phyloP scores from a whole-genome alignment of 1,140 invertebrate genomes.

The Maniola jurtina region DNA sequence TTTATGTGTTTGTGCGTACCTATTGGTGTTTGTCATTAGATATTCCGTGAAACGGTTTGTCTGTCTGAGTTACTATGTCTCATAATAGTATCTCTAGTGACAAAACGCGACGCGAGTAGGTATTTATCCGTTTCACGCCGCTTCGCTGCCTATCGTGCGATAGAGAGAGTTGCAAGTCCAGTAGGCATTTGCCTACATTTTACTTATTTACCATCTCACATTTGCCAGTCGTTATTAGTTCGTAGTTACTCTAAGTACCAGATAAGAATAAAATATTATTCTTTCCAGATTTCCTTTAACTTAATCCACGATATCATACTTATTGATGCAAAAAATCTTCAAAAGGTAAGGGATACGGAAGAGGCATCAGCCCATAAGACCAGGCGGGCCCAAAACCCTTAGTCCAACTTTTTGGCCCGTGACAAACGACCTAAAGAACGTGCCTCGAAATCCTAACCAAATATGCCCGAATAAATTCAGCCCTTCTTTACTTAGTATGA shows the following conservation, averaged over 20 bases:
- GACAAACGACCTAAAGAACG: conserved; percentile 18
- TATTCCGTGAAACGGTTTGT: neutral
- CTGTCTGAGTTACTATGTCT: neutral
- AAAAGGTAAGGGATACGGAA: neutral
- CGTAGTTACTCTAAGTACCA: too few species aligned
- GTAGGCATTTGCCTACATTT: too few species aligned
- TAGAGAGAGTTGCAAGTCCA: too few species aligned
- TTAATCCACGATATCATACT: neutral
- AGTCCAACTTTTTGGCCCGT: conserved; percentile 12
- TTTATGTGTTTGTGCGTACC: neutral
- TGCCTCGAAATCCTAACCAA: conserved; percentile 20
- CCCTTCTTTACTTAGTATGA: neutral
- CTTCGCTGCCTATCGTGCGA: too few species aligned
- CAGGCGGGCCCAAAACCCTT: conserved; percentile 9
- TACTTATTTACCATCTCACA: too few species aligned
- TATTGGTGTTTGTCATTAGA: neutral
- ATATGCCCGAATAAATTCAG: conserved; percentile 21
- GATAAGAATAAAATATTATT: too few species aligned
- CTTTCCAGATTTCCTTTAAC: too few species aligned
- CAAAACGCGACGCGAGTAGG: too few species aligned
- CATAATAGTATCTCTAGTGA: too few species aligned
- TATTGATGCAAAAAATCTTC: neutral
- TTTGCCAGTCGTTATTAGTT: too few species aligned
- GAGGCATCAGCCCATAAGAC: conserved; percentile 9
- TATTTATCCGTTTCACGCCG: too few species aligned